Base-by-base conservation (phyloP, 2,888 invertebrate genomes). In the Erebia palarica region DNA sequence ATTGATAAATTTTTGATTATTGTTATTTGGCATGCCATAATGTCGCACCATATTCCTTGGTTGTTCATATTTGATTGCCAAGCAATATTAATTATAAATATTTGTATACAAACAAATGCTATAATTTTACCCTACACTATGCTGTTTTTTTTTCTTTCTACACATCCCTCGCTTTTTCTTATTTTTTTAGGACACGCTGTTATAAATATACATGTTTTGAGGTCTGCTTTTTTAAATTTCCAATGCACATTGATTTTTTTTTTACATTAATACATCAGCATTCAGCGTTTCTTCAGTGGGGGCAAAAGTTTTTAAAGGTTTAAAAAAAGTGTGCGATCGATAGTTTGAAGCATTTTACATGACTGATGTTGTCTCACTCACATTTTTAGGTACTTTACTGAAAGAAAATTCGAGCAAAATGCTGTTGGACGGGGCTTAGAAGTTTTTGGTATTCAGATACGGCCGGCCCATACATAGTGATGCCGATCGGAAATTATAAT, bases 381-480 rank as follows among this genome's bases (percentile, higher is more conserved):
- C 47, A 66, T 70, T 74, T 74, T 69, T 74, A 74, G 74, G 74
- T 74, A 69, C 69, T 60, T 69, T 47, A 58, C 44, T 47, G 66
- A 74, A 69, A 74, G 74, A 72, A 74, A 68, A 70, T 70, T 72
- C 72, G 59, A 69, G 73, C 70, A 70, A 69, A 73, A 66, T 57
- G 70, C 65, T 44, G 55, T 69, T 59, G 69, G 69, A 71, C 51
- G 72, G 72, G 65, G 63, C 70, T 79, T 75, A 72, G 77, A 80
- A 78, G 78, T 85, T 67, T 89, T 89, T 87, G 85, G 81, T 85
- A 89, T 89, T 89, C 84, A 87, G 82, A 88, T 88, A 73, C n/a
- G n/a, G n/a, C 75, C 70, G 73, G 73, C 79, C 84, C 87, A 87
- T 89, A 86, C 86, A 89, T 90, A 89, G 79, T 82, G 78, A 84